phyloP scores from a whole-genome alignment of 2,113 vertebrate species.

The Osmerus mordax region DNA sequence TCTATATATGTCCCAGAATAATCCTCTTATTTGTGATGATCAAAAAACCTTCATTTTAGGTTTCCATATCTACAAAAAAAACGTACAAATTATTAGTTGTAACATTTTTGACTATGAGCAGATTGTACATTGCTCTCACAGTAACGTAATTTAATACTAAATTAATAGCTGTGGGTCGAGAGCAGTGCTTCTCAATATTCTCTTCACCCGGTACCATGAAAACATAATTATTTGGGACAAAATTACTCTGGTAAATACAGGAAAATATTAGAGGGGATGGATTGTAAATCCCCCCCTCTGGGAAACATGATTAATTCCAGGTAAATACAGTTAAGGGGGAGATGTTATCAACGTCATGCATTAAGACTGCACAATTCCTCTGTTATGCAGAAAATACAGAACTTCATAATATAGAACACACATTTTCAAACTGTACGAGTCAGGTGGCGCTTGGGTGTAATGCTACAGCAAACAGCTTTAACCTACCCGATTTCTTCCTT shows the following conservation, averaged over 20 bases:
- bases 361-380: no score
- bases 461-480: no score
- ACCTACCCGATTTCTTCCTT: no score
- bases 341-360: no score
- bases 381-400: background rate
- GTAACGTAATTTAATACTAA: slow-evolving; percentile 48
- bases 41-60: slow-evolving; percentile 37
- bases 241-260: slow-evolving; percentile 22
- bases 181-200: slow-evolving; percentile 41
- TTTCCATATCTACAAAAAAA: slow-evolving; percentile 1
- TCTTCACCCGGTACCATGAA: slow-evolving; percentile 43
- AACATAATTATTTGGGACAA: slow-evolving; percentile 45
- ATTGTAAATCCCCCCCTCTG: slow-evolving; percentile 19
- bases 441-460: background rate
- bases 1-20: slow-evolving; percentile 67
- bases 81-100: slow-evolving; percentile 31
- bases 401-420: no score
- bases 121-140: slow-evolving; percentile 33
- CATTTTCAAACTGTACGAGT: no score
- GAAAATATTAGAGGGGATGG: slow-evolving; percentile 23
- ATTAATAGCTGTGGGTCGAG: slow-evolving; percentile 45
- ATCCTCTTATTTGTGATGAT: slow-evolving; percentile 51
- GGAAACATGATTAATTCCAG: no score
- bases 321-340: no score
- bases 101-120: slow-evolving; percentile 25